Evolutionary conservation across 2,888 invertebrate genomes (phyloP).

Genomic region (Tachina grossa): DNA sequence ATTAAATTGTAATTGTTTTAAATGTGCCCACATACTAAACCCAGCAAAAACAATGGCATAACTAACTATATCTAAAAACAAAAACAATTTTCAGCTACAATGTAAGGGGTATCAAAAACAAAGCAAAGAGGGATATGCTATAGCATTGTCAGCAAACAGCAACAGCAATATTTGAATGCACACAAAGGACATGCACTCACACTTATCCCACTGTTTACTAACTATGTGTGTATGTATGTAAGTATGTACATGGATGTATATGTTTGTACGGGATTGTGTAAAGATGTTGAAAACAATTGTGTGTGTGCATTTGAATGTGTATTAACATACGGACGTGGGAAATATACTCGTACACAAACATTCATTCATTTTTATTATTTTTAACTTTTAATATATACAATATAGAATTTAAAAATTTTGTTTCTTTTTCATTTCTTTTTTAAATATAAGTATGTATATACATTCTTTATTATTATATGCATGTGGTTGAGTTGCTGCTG

Average conservation of each 20-base stretch:
- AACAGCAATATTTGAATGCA: background rate
- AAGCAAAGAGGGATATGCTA: background rate
- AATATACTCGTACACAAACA: background rate
- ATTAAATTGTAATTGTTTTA: slow-evolving; percentile 75
- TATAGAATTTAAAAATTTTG: no score
- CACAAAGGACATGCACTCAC: background rate
- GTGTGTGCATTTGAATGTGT: background rate
- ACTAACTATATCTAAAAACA: slow-evolving; percentile 23
- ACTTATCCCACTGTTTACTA: no score
- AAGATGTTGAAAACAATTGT: background rate
- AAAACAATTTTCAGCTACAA: slow-evolving; percentile 13
- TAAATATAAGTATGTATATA: background rate
- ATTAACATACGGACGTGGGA: slow-evolving; percentile 52
- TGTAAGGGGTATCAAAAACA: background rate
- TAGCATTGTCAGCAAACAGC: background rate
- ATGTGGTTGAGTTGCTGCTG: slow-evolving; percentile 38
- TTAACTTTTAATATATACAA: no score
- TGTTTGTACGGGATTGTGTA: slow-evolving; percentile 47
- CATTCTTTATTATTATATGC: slow-evolving; percentile 48
- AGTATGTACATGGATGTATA: background rate
- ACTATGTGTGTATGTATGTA: background rate
- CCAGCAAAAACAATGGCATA: slow-evolving; percentile 24
- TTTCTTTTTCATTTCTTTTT: slow-evolving; percentile 7
- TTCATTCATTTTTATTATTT: slow-evolving; percentile 59
- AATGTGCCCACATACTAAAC: slow-evolving; percentile 63